These are phyloP conservation scores for Eupeodes luniger DNA, from an alignment of 2,888 invertebrate species.

Conservation along the genomic window DNA sequence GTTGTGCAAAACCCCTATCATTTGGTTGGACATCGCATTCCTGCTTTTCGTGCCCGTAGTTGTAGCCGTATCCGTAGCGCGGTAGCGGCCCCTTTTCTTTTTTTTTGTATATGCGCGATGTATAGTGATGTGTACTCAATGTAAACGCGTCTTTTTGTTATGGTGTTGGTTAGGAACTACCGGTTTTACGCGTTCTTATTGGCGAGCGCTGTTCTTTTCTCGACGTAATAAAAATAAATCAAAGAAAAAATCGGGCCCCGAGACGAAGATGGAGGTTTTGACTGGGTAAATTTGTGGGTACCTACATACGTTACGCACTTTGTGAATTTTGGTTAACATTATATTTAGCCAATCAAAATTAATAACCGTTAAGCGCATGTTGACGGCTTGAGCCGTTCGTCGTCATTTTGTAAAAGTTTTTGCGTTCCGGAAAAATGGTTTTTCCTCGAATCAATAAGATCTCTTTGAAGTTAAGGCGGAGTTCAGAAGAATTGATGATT, in stretches of 20 bases:
- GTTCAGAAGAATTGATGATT: not conserved
- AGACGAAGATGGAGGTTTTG: conserved; percentile 37
- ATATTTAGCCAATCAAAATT: conserved; percentile 57
- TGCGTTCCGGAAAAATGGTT: conserved; percentile 33
- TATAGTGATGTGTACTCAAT: conserved; percentile 45
- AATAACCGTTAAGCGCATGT: not conserved
- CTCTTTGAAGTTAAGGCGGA: not conserved
- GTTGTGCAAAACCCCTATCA: conserved; percentile 35
- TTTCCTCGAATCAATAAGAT: conserved; percentile 21
- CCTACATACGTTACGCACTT: conserved; percentile 42
- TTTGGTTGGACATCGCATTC: conserved; percentile 39
- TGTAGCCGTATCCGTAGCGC: conserved; percentile 6
- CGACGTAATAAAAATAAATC: not conserved
- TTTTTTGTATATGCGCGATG: conserved; percentile 50
- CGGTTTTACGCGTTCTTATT: conserved; percentile 84
- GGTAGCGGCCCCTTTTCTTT: conserved; percentile 38
- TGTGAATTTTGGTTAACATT: conserved; percentile 35
- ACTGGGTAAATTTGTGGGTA: not conserved
- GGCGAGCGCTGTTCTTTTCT: conserved; percentile 77
- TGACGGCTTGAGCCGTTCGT: conserved; percentile 5
- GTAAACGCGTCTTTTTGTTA: conserved; percentile 37
- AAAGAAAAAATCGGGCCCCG: not conserved
- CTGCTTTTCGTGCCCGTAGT: not conserved
- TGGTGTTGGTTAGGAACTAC: conserved; percentile 79
- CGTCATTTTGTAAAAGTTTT: conserved; percentile 33